Percentiles rank a stretch among this genome's conserved stretches.
Conservation (phyloP, 2,113 vertebrate species). For the Zapornia atra region DNA sequence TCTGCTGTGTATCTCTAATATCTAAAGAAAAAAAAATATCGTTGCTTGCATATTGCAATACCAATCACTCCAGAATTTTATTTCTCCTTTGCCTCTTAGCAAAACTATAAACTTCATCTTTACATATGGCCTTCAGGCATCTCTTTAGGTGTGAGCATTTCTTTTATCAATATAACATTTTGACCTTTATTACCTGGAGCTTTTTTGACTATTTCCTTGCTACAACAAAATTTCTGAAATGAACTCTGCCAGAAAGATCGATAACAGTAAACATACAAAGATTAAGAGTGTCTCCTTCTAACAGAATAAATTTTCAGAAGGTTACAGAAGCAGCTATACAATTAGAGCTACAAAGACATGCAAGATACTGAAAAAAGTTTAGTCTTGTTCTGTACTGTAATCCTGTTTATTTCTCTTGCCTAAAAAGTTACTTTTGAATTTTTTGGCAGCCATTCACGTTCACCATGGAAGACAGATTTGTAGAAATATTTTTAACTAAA, state of each 20-base stretch:
- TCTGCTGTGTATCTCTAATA: neutral
- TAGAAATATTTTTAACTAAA: neutral
- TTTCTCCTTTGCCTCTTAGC: neutral
- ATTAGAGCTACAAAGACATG: neutral
- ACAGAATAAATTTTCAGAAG: neutral
- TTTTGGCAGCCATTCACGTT: neutral
- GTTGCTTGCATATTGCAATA: neutral
- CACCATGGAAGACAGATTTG: neutral
- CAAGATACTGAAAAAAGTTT: neutral
- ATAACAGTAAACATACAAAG: neutral
- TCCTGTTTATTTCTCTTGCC: neutral
- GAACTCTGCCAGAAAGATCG: neutral
- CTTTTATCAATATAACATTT: neutral
- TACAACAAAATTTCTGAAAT: neutral
- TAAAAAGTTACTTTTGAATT: neutral
- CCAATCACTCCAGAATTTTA: neutral
- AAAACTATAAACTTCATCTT: neutral
- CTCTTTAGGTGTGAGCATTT: neutral
- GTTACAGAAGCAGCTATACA: neutral
- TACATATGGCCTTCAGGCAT: neutral
- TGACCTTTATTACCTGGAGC: neutral
- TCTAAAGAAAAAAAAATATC: neutral
- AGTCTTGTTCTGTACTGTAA: constrained; percentile 44
- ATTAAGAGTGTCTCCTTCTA: neutral
- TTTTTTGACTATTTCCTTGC: neutral